Evolutionary conservation across 2,113 vertebrate genomes (phyloP).

Genomic region (Pardalotus punctatus): DNA sequence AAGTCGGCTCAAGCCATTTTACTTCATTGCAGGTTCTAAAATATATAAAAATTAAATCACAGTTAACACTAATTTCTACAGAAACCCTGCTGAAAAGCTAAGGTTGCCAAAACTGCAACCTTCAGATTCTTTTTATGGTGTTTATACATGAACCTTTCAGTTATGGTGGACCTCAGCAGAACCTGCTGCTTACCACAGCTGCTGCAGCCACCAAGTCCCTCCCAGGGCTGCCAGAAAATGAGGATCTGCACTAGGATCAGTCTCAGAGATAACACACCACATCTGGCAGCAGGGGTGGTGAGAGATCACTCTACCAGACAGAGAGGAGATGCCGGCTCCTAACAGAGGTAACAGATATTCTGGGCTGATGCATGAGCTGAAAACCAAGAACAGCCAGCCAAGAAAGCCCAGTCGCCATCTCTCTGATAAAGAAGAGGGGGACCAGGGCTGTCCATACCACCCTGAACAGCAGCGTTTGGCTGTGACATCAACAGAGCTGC

Average conservation of each 20-base stretch:
- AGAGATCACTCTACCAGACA: not conserved
- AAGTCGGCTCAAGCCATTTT: not conserved
- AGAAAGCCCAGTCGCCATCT: not conserved
- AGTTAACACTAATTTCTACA: not conserved
- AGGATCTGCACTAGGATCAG: not conserved
- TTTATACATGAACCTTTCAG: not conserved
- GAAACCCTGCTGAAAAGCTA: not conserved
- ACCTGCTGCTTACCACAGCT: not conserved
- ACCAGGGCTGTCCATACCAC: not conserved
- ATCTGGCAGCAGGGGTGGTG: too few relatives aligned
- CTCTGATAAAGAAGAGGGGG: not conserved
- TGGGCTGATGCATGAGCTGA: not conserved
- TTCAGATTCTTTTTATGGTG: not conserved
- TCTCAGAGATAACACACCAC: not conserved
- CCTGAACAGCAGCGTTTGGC: fast-evolving
- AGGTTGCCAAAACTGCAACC: not conserved
- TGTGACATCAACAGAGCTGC: not conserved
- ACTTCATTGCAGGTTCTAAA: not conserved
- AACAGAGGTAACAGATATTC: not conserved
- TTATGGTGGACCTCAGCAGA: not conserved
- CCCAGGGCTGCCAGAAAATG: not conserved
- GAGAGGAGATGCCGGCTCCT: not conserved
- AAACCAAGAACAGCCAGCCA: not conserved
- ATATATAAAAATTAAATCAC: not conserved
- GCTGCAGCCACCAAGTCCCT: not conserved